These are phyloP conservation scores for Balearica regulorum DNA, from an alignment of 2,797 vertebrate species.

Conservation along the genomic window DNA sequence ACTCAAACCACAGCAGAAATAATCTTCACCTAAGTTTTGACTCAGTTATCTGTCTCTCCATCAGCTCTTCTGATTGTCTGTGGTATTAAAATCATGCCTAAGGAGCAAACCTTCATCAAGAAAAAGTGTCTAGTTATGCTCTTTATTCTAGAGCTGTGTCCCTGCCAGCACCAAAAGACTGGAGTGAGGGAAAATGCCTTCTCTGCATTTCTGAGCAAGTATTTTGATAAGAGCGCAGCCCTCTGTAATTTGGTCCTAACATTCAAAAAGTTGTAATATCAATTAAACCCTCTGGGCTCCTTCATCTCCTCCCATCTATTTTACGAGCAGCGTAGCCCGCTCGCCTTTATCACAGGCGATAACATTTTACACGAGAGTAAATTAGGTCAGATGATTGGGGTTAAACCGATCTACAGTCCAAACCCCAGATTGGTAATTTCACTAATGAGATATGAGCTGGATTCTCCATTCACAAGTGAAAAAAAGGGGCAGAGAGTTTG, in stretches of 20 bases:
- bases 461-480: not conserved
- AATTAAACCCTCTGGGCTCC: not conserved
- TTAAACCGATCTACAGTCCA: not conserved
- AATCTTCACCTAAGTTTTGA: not conserved
- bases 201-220: not conserved
- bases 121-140: not conserved
- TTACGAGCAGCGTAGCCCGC: not conserved
- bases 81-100: not conserved
- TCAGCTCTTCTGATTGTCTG: not conserved
- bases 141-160: not conserved
- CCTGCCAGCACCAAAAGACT: not conserved
- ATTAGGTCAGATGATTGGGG: not conserved
- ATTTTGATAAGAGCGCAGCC: not conserved
- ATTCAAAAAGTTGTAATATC: not conserved
- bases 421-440: not conserved
- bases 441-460: not conserved
- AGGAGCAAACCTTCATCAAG: not conserved
- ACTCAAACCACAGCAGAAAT: not conserved
- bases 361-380: not conserved
- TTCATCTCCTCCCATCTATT: not conserved
- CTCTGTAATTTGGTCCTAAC: not conserved
- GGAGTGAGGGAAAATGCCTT: not conserved
- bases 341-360: not conserved
- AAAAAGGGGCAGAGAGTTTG: not conserved
- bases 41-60: not conserved